Base-by-base conservation (phyloP, 2,113 vertebrate species). In the Planiliza haematocheilus region DNA sequence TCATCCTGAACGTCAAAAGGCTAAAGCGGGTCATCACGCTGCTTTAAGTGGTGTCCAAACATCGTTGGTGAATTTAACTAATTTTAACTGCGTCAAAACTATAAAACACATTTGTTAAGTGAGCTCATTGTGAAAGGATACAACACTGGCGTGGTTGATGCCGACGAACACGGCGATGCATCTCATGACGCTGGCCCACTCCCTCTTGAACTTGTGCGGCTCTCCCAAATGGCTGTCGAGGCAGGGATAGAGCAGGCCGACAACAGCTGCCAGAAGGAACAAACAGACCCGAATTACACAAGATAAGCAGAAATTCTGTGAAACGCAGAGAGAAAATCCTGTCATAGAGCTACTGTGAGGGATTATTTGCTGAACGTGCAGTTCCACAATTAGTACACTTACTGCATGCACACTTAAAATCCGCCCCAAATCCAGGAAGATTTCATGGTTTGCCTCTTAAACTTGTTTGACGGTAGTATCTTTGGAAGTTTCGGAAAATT, bases 161-260 rank as follows among this genome's bases (percentile, higher is more conserved):
- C 98, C 98, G 66, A 99, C 97, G 67, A 99, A 99, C 86, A 99
- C 98, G 0, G 97, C 98, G 53, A 99, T 96, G 70, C 98, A 99
- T 82, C 97, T 94, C 96, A 99, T 98, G 59, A 99, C 97, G 86
- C 96, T 99, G 81, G 98, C 99, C 98, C 98, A 99, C 92, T 99
- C 98, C 81, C 97, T 94, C 91, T 99, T 99, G 91, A 99, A 97
- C 86, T 96, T 96, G 93, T 99, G 98, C 13, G 97, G 97, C 84
- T 99, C 96, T 70, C 97, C 98, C 85, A 99, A 89, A 86, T 95
- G 96, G 80, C 92, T 95, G 95, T 99, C 98, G 79, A 99, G 96
- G 93, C 96, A 99, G 20, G 98, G 98, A 82, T 99, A 99, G 83
- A 99, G 93, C 86, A 99, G 94, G 16, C 98, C 98, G 66, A 99